Percentiles rank a stretch among this genome's conserved stretches.
Evolutionary conservation across 2,797 vertebrate species (phyloP).

Genomic region (Caiman crocodilus): DNA sequence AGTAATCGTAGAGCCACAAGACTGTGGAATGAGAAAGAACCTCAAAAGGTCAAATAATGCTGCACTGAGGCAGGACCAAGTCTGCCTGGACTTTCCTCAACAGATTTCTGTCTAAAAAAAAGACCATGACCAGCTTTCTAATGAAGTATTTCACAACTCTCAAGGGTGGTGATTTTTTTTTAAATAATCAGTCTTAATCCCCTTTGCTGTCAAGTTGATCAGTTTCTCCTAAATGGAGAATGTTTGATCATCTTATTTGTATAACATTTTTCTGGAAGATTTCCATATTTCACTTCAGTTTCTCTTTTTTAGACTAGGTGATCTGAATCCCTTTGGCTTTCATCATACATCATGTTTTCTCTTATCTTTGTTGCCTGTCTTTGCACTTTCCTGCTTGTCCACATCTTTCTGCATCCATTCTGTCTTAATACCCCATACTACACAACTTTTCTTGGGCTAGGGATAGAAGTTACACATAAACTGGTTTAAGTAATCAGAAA

Average conservation of each 20-base stretch:
- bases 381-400: neutral
- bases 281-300: neutral
- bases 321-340: neutral
- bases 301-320: neutral
- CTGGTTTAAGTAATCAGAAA: too few species aligned
- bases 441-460: neutral
- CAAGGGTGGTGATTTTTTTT: too few species aligned
- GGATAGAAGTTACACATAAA: too few species aligned
- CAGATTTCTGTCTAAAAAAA: neutral
- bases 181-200: too few species aligned
- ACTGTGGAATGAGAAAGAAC: neutral
- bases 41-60: neutral
- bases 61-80: neutral
- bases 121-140: accelerated
- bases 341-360: neutral
- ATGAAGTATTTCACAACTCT: neutral
- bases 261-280: too few species aligned
- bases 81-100: neutral
- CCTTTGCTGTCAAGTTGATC: too few species aligned
- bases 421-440: neutral
- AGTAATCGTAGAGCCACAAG: neutral
- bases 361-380: slow-evolving; percentile 10
- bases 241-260: too few species aligned
- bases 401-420: neutral
- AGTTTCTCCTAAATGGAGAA: too few species aligned